These are phyloP conservation scores for Sapayoa aenigma DNA, from an alignment of 2,113 vertebrate species.

Conservation along the genomic window DNA sequence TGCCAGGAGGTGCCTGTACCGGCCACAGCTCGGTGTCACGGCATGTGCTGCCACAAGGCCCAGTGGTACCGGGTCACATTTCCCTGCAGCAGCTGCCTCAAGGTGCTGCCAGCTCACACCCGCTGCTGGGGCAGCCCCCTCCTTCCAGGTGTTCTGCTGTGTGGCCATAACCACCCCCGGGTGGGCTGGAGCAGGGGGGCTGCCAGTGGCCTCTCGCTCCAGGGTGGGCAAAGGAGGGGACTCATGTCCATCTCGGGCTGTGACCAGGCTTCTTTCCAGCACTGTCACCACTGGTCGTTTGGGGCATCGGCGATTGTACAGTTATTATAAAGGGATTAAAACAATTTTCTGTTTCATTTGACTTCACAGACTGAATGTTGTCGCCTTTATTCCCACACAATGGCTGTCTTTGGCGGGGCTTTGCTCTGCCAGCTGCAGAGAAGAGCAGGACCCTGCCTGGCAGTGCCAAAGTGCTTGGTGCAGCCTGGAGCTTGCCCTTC, in stretches of 20 bases:
- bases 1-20: fast-evolving
- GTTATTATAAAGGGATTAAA: conserved; percentile 65
- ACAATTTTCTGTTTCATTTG: conserved; percentile 70
- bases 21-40: fast-evolving
- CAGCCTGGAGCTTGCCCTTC: neutral
- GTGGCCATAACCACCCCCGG: fast-evolving
- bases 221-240: neutral
- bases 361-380: conserved; percentile 46
- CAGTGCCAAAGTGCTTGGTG: conserved; percentile 53
- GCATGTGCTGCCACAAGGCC: fast-evolving
- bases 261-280: neutral
- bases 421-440: neutral
- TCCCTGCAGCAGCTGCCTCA: neutral
- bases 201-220: fast-evolving
- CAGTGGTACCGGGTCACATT: fast-evolving
- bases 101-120: neutral
- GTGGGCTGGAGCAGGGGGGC: neutral
- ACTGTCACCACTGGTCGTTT: neutral
- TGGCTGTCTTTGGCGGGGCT: neutral
- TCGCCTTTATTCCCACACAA: conserved; percentile 66
- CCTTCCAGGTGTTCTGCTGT: neutral
- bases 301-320: neutral
- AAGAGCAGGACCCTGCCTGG: neutral
- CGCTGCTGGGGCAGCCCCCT: neutral
- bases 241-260: neutral